Evolutionary conservation across 2,797 vertebrate species (phyloP), one percentile per base, ranked within the genome.

Genomic region (Basileuterus tristriatus): DNA sequence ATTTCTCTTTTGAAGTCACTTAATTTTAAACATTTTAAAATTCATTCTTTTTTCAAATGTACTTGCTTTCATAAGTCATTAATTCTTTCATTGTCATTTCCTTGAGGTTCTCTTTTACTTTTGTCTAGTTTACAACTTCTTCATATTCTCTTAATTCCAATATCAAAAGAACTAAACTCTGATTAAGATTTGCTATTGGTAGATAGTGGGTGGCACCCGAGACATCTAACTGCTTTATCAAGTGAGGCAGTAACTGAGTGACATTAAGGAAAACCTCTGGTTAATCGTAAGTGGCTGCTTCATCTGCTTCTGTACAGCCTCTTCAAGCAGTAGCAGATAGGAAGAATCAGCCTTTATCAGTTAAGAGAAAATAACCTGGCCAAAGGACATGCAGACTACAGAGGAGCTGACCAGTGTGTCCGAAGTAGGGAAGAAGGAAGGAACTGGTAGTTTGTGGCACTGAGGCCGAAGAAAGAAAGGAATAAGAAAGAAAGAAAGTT

Each of bases 201-300:
- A 63, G 27, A 20, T n/a, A 21, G 22, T 63, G 29, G 39, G n/a
- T 44, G 43, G 27, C 11, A 56, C 5, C 8, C 0, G 0, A 29
- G 27, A 76, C 41, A 55, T 12, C 16, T 81, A 65, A 65, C 7
- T 65, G 43, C 16, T 39, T 65, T 49, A 26, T 8, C 30, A 55
- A 53, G 18, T 16, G 36, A 58, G 27, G 15, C 63, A 71, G 27
- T 50, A 79, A 75, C 8, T 23, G 24, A 79, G 5, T 34, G 68
- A 34, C 6, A 10, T 36, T 32, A 47, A 85, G 30, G 58, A 36
- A 79, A 90, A 71, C 2, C 6, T 63, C 50, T 74, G 32, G 19
- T 30, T 59, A 63, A 20, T 14, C 27, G 13, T 37, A 84, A 82
- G 75, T 1, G 9, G 7, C 37, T 80, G 24, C 30, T 43, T 80